Percentiles rank a stretch among this genome's conserved stretches.
Evolutionary conservation across 23 tunicate genomes (phyloP).

Genomic region (Clavelina lepadiformis): DNA sequence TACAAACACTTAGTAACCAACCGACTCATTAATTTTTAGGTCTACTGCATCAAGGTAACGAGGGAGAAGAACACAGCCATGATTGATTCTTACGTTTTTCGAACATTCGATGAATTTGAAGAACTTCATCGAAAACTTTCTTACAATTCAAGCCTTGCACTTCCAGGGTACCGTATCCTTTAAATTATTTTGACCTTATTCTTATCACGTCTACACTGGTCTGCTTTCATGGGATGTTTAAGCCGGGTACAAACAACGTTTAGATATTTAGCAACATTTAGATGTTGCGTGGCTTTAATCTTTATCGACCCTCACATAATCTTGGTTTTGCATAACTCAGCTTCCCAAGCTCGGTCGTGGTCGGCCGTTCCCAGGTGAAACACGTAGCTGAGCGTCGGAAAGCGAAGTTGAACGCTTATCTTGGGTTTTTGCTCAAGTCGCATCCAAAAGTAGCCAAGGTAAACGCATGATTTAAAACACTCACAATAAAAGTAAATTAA

Average conservation of each 20-base stretch:
- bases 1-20: no score
- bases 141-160: conserved; percentile 9
- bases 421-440: conserved; percentile 22
- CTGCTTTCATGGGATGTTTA: no score
- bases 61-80: conserved; percentile 39
- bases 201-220: no score
- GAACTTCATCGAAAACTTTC: conserved; percentile 71
- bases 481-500: not conserved
- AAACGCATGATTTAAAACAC: not conserved
- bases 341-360: conserved; percentile 65
- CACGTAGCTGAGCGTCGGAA: conserved; percentile 87
- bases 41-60: conserved; percentile 62
- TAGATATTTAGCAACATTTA: no score
- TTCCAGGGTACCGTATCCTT: conserved; percentile 13
- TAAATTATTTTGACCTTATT: no score
- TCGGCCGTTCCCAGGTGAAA: conserved; percentile 89
- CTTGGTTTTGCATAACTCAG: no score
- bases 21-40: conserved; percentile 25
- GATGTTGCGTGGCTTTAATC: no score
- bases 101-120: conserved; percentile 86
- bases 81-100: conserved; percentile 57
- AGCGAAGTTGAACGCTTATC: conserved; percentile 55
- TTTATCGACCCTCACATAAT: no score
- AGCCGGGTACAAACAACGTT: no score
- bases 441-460: conserved; percentile 57